Evolutionary conservation across 1,140 invertebrate species (phyloP).

Genomic region (Cardiocondyla obscurior): DNA sequence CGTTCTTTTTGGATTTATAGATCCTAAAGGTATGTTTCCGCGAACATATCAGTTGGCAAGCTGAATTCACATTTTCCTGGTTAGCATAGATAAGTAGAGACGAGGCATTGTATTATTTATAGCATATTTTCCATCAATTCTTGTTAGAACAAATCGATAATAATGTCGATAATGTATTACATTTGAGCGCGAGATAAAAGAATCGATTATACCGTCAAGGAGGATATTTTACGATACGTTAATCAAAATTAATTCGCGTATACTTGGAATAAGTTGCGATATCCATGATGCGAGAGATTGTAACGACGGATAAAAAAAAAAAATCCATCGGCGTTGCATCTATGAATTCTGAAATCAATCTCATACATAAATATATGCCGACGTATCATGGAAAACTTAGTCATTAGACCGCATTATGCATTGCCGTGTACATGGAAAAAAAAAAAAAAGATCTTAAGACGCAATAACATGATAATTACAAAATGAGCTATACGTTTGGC

Average conservation of each 20-base stretch:
- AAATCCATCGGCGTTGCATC: background rate
- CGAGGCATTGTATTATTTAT: background rate
- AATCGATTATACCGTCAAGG: slow-evolving; percentile 11
- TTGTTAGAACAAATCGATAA: background rate
- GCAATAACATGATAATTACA: slow-evolving; percentile 38
- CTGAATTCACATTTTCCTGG: slow-evolving; percentile 5
- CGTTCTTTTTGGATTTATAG: slow-evolving; percentile 59
- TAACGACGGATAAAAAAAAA: slow-evolving; percentile 16
- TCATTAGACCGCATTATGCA: slow-evolving; percentile 25
- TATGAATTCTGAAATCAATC: slow-evolving; percentile 40
- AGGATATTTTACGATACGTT: slow-evolving; percentile 14
- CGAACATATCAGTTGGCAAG: background rate
- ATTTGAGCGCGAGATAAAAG: background rate
- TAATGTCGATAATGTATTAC: slow-evolving; percentile 4
- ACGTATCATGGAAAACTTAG: background rate
- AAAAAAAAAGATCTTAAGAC: slow-evolving; percentile 1
- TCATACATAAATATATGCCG: slow-evolving; percentile 26
- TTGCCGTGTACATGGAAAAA: background rate
- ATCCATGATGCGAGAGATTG: background rate
- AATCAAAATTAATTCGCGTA: slow-evolving; percentile 21
- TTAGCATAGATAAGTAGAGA: background rate
- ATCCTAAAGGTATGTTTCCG: slow-evolving; percentile 23
- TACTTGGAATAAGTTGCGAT: background rate
- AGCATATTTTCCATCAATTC: background rate
- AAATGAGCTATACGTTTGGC: background rate